A percentile compares a stretch with the other conserved stretches of the same genome.
Evolutionary conservation across 2,113 vertebrate genomes (phyloP).

Genomic region (Neolamprologus falcicula): DNA sequence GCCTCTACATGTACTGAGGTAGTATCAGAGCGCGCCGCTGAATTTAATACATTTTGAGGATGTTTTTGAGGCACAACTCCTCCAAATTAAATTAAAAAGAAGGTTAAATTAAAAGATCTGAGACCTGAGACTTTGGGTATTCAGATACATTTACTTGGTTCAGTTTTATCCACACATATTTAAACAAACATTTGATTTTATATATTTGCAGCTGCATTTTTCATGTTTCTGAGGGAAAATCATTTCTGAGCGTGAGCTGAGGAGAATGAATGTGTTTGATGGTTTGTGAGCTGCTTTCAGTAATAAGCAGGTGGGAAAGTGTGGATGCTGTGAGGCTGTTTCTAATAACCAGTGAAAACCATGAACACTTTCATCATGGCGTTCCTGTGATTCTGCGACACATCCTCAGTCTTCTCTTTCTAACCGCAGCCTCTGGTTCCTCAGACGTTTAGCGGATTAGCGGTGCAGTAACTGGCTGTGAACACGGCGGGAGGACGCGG

Average conservation of each 20-base stretch:
- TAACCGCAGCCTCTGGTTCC: not conserved
- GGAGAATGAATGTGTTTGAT: fast-evolving
- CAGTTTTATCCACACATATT: not conserved
- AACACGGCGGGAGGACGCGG: fast-evolving
- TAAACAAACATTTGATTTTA: not conserved
- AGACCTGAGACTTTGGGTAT: not conserved
- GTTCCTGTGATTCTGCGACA: not conserved
- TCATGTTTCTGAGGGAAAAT: not conserved
- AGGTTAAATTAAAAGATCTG: not conserved
- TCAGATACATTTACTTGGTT: not conserved
- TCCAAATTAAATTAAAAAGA: not conserved
- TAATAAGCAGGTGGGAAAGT: fast-evolving
- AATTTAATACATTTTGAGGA: not conserved
- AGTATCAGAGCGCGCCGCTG: fast-evolving
- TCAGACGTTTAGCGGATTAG: not conserved
- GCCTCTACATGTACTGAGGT: not conserved
- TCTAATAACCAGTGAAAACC: not conserved
- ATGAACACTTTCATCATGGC: fast-evolving
- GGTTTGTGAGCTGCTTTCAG: not conserved
- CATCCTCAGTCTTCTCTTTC: fast-evolving
- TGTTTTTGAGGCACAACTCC: not conserved
- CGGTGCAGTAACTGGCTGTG: fast-evolving
- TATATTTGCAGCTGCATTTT: not conserved
- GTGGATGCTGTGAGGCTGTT: not conserved
- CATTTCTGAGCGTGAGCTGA: not conserved